Percentiles rank a stretch among this genome's conserved stretches.
phyloP scores from a whole-genome alignment of 2,888 invertebrate genomes.

The Antheraea assamensis region DNA sequence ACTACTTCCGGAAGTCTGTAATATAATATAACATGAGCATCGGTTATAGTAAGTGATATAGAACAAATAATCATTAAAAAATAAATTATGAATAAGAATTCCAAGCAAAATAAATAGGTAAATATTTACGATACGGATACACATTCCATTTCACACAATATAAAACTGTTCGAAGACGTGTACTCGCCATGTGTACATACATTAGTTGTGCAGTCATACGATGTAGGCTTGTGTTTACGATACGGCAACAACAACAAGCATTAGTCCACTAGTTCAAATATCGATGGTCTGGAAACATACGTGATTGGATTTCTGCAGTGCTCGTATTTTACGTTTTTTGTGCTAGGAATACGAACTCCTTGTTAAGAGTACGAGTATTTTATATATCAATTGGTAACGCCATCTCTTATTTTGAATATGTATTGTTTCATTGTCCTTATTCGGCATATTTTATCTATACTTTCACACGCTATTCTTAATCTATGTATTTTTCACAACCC shows the following conservation, averaged over 20 bases:
- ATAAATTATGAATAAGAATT: background rate
- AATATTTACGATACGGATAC: background rate
- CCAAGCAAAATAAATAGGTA: background rate
- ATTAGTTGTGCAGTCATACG: conserved; percentile 3
- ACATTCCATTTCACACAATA: background rate
- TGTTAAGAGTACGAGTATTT: too few relatives aligned
- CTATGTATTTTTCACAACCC: too few relatives aligned
- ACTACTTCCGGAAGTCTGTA: too few relatives aligned
- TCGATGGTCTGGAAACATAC: conserved; percentile 5
- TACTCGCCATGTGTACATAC: background rate
- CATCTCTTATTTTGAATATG: too few relatives aligned
- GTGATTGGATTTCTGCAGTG: background rate
- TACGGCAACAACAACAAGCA: conserved; percentile 12
- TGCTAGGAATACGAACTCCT: too few relatives aligned
- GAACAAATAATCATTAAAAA: background rate
- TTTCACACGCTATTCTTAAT: too few relatives aligned
- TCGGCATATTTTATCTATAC: too few relatives aligned
- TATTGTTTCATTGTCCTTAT: too few relatives aligned
- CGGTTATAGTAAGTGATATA: too few relatives aligned
- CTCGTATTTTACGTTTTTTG: background rate
- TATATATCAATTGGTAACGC: too few relatives aligned
- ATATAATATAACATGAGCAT: too few relatives aligned
- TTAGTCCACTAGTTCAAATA: conserved; percentile 13
- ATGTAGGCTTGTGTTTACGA: conserved; percentile 9
- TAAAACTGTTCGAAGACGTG: background rate